Evolutionary conservation across 2,113 vertebrate species (phyloP).

Genomic region (Natator depressus): DNA sequence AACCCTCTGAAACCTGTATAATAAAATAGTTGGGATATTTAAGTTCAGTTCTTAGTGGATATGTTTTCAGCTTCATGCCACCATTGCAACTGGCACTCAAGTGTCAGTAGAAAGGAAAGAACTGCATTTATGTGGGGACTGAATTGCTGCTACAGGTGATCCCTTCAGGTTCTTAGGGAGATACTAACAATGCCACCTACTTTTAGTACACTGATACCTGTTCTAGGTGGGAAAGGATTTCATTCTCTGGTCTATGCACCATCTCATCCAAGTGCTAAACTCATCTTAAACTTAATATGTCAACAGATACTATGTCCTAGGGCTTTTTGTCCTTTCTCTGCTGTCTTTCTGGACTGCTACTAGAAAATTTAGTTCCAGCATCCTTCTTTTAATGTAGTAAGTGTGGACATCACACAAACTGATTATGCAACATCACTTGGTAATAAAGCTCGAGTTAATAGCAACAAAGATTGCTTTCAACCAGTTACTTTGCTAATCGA

Average conservation of each 20-base stretch:
- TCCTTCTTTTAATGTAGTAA: neutral
- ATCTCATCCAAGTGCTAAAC: neutral
- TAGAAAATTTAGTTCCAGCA: neutral
- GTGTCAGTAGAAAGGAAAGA: neutral
- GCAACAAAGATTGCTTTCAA: neutral
- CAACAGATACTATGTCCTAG: neutral
- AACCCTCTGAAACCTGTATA: neutral
- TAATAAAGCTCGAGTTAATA: neutral
- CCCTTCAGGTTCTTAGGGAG: conserved; percentile 30
- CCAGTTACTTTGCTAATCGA: neutral
- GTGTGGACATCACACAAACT: accelerated
- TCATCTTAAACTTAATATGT: neutral
- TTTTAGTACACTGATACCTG: conserved; percentile 48
- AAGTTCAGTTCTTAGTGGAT: neutral
- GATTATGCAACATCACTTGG: neutral
- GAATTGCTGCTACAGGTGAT: conserved; percentile 36
- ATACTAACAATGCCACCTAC: conserved; percentile 67
- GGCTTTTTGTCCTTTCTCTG: neutral
- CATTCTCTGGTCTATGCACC: neutral
- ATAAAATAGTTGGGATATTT: neutral
- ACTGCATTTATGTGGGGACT: neutral
- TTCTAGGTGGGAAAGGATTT: neutral
- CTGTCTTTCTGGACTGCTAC: neutral
- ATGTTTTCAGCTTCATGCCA: neutral
- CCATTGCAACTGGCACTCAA: neutral